Conservation (phyloP, 2,797 vertebrate genomes). For the Chromobotia macracanthus region DNA sequence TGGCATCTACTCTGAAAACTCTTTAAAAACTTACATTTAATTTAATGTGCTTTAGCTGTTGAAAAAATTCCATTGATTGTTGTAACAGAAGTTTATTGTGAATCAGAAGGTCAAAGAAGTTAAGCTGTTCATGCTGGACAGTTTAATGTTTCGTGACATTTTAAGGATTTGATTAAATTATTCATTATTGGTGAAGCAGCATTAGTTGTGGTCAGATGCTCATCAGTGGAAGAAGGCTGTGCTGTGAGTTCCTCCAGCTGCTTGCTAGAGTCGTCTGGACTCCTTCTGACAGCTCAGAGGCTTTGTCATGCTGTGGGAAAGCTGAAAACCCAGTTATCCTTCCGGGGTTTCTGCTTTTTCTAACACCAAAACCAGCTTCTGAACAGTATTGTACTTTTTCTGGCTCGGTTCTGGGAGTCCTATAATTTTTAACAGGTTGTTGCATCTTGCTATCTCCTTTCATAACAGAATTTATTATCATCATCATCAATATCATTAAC, state of each 20-base stretch:
- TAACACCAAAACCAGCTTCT: constrained; percentile 19
- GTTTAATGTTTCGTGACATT: too few relatives aligned
- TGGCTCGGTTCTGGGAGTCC: constrained; percentile 10
- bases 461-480: constrained; percentile 8
- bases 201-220: not conserved
- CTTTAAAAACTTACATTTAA: not conserved
- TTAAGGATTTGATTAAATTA: too few relatives aligned
- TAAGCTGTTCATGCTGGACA: too few relatives aligned
- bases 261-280: constrained; percentile 21
- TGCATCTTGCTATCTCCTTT: constrained; percentile 4
- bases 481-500: constrained; percentile 6
- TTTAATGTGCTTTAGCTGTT: too few relatives aligned
- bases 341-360: constrained; percentile 19
- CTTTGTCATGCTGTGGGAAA: constrained; percentile 6
- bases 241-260: constrained; percentile 35
- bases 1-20: not conserved
- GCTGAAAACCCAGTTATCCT: constrained; percentile 34
- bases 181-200: not conserved
- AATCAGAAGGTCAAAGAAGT: too few relatives aligned
- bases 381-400: not conserved
- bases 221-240: constrained; percentile 25
- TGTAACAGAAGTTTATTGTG: too few relatives aligned
- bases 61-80: too few relatives aligned
- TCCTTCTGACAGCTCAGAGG: constrained; percentile 5
- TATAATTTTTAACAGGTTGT: constrained; percentile 6